phyloP scores from a whole-genome alignment of 2,113 vertebrate species.

The Cebidichthys violaceus region DNA sequence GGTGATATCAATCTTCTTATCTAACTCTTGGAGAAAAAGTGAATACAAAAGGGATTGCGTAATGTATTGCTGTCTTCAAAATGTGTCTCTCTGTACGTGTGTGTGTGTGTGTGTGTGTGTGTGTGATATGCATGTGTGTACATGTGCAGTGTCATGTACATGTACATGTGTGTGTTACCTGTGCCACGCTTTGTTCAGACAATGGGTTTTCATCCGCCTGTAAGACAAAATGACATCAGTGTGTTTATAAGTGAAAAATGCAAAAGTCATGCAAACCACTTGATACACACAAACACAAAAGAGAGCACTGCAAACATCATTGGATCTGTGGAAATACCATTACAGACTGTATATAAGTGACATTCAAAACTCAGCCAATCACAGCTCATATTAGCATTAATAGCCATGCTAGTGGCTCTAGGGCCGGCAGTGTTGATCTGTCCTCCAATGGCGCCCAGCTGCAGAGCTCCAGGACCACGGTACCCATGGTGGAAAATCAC shows the following conservation, averaged over 20 bases:
- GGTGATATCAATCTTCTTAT: too few species aligned
- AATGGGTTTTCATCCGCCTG: constrained; percentile 85
- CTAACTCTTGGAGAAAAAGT: too few species aligned
- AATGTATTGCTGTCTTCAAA: neutral
- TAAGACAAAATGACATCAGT: constrained; percentile 41
- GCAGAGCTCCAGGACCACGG: neutral
- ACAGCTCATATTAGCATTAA: neutral
- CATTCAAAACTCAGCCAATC: constrained; percentile 16
- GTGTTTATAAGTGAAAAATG: neutral
- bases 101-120: neutral
- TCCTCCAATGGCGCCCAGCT: neutral
- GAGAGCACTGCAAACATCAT: neutral
- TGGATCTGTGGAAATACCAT: neutral
- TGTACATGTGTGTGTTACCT: constrained; percentile 78
- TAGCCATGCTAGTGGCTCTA: constrained; percentile 1
- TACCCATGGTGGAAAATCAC: too few species aligned
- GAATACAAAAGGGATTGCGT: neutral
- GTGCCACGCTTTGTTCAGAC: constrained; percentile 87
- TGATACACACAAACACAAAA: neutral
- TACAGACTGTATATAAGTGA: neutral
- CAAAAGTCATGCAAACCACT: constrained; percentile 4
- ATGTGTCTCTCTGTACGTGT: neutral
- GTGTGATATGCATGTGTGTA: neutral
- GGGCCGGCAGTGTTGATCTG: neutral
- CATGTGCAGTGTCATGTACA: neutral